These are phyloP conservation scores for Drosophila kurseongensis DNA, from an alignment of 1,140 invertebrate genomes.

Conservation along the genomic window DNA sequence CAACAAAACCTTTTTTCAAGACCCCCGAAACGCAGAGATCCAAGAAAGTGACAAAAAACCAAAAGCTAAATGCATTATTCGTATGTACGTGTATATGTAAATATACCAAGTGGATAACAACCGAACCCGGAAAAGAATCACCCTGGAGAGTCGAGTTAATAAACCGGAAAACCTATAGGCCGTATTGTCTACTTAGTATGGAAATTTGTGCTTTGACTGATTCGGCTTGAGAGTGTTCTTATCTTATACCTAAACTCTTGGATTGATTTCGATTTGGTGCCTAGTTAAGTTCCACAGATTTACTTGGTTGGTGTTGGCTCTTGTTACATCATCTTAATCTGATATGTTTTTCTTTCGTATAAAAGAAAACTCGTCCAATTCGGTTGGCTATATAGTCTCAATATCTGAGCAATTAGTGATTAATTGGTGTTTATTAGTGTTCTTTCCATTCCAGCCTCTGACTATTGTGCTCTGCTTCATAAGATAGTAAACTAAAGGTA, in stretches of 20 bases:
- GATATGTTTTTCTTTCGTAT: slow-evolving; percentile 33
- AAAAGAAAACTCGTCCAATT: slow-evolving; percentile 10
- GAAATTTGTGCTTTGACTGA: slow-evolving; percentile 18
- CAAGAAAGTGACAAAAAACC: slow-evolving; percentile 6
- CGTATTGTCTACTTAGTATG: slow-evolving; percentile 5
- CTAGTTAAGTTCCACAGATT: slow-evolving; percentile 4
- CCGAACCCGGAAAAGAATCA: neutral
- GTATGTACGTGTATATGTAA: neutral
- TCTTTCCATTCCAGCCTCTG: neutral
- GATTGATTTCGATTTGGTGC: slow-evolving; percentile 21
- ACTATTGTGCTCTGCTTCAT: neutral
- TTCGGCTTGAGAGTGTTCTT: slow-evolving; percentile 5
- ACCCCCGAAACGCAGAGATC: neutral
- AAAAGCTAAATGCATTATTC: slow-evolving; percentile 28
- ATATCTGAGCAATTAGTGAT: slow-evolving; percentile 27
- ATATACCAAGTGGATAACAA: slow-evolving; percentile 3
- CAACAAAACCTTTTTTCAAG: neutral
- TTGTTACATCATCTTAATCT: slow-evolving; percentile 17
- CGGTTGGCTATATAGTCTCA: slow-evolving; percentile 22
- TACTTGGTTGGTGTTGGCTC: slow-evolving; percentile 8
- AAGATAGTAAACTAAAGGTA: neutral
- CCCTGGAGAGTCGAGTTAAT: neutral
- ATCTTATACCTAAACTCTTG: slow-evolving; percentile 14
- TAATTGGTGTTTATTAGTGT: slow-evolving; percentile 1
- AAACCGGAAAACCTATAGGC: slow-evolving; percentile 11